Base-by-base conservation (phyloP, 1,140 invertebrate genomes). In the Megalopta genalis region DNA sequence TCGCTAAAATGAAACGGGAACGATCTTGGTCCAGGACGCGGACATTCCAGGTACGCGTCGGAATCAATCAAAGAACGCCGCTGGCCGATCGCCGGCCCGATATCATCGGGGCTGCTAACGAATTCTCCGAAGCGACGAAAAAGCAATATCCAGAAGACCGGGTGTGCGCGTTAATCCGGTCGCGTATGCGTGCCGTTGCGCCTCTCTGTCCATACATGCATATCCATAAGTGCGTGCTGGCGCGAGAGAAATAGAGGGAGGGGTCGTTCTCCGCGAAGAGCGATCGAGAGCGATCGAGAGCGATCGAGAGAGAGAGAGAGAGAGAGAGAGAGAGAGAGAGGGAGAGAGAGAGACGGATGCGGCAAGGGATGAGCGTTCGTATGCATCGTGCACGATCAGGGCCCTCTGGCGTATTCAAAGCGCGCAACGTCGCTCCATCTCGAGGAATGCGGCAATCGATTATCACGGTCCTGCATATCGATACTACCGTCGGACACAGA, bases 401-500 rank as follows among this genome's bases (percentile, higher is more conserved):
- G 63, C 82, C 84, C 84, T 81, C 82, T 81, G 86, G 86, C 85
- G 86, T 90, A 90, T 91, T 91, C 87, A 90, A 90, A 90, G 88
- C 85, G 87, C 87, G 86, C 88, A 87, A 71, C 87, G 81, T 89
- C 87, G 84, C 83, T 88, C 69, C 88, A 87, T 91, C 89, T 91
- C 86, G 89, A 91, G 90, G 89, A 91, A 92, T 91, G 88, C 85
- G 86, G 74, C 88, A 88, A 91, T 92, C 91, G 91, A 92, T 92
- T 90, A 91, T 91, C 88, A 90, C 87, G 87, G 88, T 89, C 80
- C 87, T 89, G 89, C 88, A 92, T 91, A 90, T 92, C 90, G 90
- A 92, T 90, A 91, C 87, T 86, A 86, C 86, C 86, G 85, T 86
- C 85, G 76, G 73, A 77, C 77, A 83, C 39, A 77, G 76, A 77